A percentile compares a stretch with the other conserved stretches of the same genome.
These are phyloP conservation scores for Campylomormyrus tamandua DNA, from an alignment of 2,113 vertebrate genomes.

Conservation along the genomic window DNA sequence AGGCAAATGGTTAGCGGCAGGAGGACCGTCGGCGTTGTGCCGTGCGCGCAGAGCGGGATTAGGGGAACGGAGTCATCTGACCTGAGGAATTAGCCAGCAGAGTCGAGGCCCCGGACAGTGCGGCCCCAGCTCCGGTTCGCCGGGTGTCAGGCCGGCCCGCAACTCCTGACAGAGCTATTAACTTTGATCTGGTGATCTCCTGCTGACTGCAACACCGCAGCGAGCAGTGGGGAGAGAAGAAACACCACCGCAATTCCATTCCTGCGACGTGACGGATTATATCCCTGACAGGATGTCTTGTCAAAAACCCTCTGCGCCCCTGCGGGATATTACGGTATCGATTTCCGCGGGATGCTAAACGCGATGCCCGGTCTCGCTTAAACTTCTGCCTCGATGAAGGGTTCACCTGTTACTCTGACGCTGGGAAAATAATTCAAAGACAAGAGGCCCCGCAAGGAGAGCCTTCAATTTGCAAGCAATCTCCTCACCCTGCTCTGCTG, in stretches of 20 bases:
- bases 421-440: constrained; percentile 10
- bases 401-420: constrained; percentile 38
- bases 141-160: constrained; percentile 24
- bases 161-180: constrained; percentile 46
- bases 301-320: constrained; percentile 34
- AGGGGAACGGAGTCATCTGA: neutral
- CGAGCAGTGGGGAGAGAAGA: constrained; percentile 43
- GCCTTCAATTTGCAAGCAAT: constrained; percentile 36
- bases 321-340: constrained; percentile 34
- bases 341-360: constrained; percentile 33
- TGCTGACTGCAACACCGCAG: constrained; percentile 6
- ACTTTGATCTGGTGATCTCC: constrained; percentile 36
- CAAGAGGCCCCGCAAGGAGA: constrained; percentile 14
- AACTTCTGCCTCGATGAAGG: constrained; percentile 17
- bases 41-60: neutral
- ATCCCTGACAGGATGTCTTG: constrained; percentile 36
- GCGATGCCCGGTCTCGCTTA: constrained; percentile 29
- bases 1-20: neutral
- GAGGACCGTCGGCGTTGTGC: neutral
- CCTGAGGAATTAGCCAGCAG: neutral
- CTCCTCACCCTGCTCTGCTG: constrained; percentile 20
- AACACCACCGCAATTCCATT: constrained; percentile 12
- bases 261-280: constrained; percentile 29
- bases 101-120: neutral
- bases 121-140: constrained; percentile 7